phyloP scores from a whole-genome alignment of 2,113 vertebrate genomes.

The Bos javanicus region DNA sequence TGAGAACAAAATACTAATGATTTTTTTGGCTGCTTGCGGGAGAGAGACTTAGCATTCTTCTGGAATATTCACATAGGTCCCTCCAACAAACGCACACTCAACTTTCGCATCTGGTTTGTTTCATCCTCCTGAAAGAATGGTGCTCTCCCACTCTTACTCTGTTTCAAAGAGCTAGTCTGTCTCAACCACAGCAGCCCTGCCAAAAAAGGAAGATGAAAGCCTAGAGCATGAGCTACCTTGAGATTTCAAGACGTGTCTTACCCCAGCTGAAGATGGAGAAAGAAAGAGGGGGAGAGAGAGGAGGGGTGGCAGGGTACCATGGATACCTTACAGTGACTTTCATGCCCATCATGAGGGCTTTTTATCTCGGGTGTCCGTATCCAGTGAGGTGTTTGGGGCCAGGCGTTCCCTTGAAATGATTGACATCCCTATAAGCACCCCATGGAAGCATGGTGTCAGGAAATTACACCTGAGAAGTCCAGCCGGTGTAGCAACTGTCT shows the following conservation, averaged over 20 bases:
- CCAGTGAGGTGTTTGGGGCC: not conserved
- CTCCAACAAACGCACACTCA: slow-evolving; percentile 8
- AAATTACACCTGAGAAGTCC: slow-evolving; percentile 32
- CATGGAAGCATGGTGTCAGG: not conserved
- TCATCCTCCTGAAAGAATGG: slow-evolving; percentile 52
- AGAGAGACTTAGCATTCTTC: slow-evolving; percentile 56
- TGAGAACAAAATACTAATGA: slow-evolving; percentile 51
- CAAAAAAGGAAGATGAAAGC: slow-evolving; percentile 61
- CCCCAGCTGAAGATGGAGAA: not conserved
- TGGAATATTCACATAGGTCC: not conserved
- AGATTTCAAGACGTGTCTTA: slow-evolving; percentile 59
- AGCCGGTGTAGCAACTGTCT: not conserved
- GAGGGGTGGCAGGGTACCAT: not conserved
- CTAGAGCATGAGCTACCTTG: slow-evolving; percentile 43
- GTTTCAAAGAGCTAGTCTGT: slow-evolving; percentile 73
- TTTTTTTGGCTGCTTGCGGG: slow-evolving; percentile 16
- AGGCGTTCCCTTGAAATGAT: not conserved
- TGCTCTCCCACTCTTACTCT: slow-evolving; percentile 52
- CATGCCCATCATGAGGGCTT: not conserved
- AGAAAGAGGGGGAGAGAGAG: not conserved
- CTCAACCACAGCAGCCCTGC: slow-evolving; percentile 67
- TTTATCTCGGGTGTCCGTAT: not conserved
- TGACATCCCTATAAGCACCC: not conserved
- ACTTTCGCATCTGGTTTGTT: slow-evolving; percentile 45
- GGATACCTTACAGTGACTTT: not conserved